Base-by-base conservation (phyloP, 2,888 invertebrate genomes). In the Eucera pruinosa region DNA sequence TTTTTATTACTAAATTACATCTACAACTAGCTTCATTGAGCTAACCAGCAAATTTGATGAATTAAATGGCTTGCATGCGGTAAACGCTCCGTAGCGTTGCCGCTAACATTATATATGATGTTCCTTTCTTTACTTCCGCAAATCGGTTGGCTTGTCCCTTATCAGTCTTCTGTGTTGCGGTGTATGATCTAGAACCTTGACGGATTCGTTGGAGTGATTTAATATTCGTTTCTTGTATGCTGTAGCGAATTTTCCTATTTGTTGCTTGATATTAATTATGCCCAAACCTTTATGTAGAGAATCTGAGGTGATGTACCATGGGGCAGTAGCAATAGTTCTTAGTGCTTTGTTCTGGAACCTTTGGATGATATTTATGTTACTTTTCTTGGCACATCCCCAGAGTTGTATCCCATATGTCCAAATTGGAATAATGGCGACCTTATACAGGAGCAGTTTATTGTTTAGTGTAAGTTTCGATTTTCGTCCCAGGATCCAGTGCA, bases 361-460 rank as follows among this genome's bases (percentile, higher is more conserved):
- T 33, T 33, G 33, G 4, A 52, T 52, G 33, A 52, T 52, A 36
- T 52, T 18, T 33, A 18, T 33, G 7, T 54, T 39, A 15, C 18
- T 33, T 52, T 18, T 52, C 18, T 33, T 52, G 18, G 30, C 33
- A 33, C 52, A 52, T 18, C 30, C 33, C n/a, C n/a, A n/a, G n/a
- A n/a, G n/a, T n/a, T n/a, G n/a, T n/a, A n/a, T n/a, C n/a, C n/a
- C n/a, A n/a, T n/a, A n/a, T n/a, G n/a, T 54, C 36, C 54, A 36
- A 20, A 54, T 54, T 54, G 54, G 20, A 13, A 54, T 54, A 13
- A 54, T 54, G 13, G 54, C 18, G 18, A 52, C 33, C 33, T 52
- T 52, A 52, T 33, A 52, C 33, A 52, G 30, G 6, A 33, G 30
- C 18, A 52, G 7, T 52, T 52, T 52, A 33, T 52, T 33, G 9